Conservation (phyloP, 2,888 invertebrate species). For the Yponomeuta malinellus region DNA sequence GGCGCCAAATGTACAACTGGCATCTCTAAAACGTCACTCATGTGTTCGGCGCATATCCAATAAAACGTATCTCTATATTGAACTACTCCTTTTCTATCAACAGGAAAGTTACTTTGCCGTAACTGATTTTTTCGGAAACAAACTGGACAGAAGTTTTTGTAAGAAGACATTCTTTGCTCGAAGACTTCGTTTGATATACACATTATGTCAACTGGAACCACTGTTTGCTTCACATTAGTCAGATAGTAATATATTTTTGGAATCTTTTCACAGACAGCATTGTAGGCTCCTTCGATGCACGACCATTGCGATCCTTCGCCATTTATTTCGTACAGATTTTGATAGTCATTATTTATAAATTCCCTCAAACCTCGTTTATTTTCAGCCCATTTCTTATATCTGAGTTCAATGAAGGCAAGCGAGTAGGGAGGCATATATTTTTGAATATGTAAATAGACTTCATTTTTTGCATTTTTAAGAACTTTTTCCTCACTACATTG, state of each 20-base stretch:
- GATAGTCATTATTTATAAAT: slow-evolving; percentile 72
- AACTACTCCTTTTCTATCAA: slow-evolving; percentile 72
- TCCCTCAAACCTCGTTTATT: slow-evolving; percentile 45
- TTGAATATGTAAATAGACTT: slow-evolving; percentile 43
- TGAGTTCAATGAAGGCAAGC: slow-evolving; percentile 49
- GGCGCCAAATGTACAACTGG: slow-evolving; percentile 53
- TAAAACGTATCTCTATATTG: slow-evolving; percentile 73
- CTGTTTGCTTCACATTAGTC: slow-evolving; percentile 54
- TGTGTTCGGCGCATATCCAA: slow-evolving; percentile 77
- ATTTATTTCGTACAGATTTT: slow-evolving; percentile 68
- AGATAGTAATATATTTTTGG: slow-evolving; percentile 70
- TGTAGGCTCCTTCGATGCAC: slow-evolving; percentile 48
- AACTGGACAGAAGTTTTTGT: slow-evolving; percentile 75
- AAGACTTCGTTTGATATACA: slow-evolving; percentile 75
- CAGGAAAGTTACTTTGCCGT: slow-evolving; percentile 57
- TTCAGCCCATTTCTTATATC: slow-evolving; percentile 57
- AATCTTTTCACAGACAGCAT: slow-evolving; percentile 51
- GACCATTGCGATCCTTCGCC: slow-evolving; percentile 74
- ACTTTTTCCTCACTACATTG: slow-evolving; percentile 45
- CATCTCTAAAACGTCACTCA: slow-evolving; percentile 53
- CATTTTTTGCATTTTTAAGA: slow-evolving; percentile 52
- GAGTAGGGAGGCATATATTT: slow-evolving; percentile 54
- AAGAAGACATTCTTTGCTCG: slow-evolving; percentile 59
- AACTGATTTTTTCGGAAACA: slow-evolving; percentile 63
- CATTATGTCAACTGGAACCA: slow-evolving; percentile 69